Evolutionary conservation across 2,888 invertebrate genomes (phyloP), one percentile per base, ranked within the genome.

Genomic region (Acleris literana): DNA sequence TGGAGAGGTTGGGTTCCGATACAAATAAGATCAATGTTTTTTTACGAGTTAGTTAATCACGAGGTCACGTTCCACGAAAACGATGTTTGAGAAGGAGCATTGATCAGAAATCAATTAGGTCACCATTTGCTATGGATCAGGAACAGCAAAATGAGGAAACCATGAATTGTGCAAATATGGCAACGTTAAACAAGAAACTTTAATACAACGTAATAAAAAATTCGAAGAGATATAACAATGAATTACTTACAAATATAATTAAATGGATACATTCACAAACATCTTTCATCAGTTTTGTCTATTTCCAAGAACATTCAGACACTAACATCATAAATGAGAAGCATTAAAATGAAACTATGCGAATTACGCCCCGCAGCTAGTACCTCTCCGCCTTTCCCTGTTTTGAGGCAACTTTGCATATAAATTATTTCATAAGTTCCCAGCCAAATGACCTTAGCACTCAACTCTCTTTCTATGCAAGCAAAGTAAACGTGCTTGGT

Each of bases 351-450:
- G 17, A 33, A 29, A 46, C 61, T 56, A 61, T 44, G 65, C 55
- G 61, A 66, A 61, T 56, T 51, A 49, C 33, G 29, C 2, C 11
- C n/a, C 16, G 54, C 46, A 58, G 13, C 48, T 58, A 48, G 48
- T 59, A 39, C 18, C 46, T 62, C 60, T 20, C 55, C 56, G 61
- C 61, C 49, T 61, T 61, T 62, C 46, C 66, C 52, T 52, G 18
- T 65, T 61, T 61, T 61, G 29, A 56, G 54, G 55, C 60, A 57
- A 66, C 49, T 57, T 66, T 65, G 61, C 65, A 65, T 66, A 66
- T 66, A 62, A 57, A 66, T 66, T 53, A 66, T 66, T 52, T 62
- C 53, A 66, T 48, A 66, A 61, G 65, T 66, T 43, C 52, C 39
- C 44, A 57, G 57, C 56, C 57, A 66, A 66, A 57, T 66, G 66